Conservation (phyloP, 2,888 invertebrate species). For the Poecilobothrus nobilitatus region DNA sequence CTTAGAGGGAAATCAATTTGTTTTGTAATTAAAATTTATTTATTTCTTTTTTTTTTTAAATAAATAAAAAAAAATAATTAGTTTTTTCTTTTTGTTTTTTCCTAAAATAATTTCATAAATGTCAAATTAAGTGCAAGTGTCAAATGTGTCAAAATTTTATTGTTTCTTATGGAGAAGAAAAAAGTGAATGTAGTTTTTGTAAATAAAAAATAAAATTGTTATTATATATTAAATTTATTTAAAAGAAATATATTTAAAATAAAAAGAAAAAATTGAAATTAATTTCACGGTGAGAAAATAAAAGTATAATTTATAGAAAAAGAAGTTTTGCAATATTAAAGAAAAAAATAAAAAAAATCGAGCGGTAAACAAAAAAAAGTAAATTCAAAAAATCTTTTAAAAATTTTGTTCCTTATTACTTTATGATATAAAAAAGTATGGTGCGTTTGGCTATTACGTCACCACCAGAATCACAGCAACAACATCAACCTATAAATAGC, state of each 20-base stretch:
- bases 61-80: too few species aligned
- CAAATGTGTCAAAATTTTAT: background rate
- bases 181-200: background rate
- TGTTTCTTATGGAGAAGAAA: background rate
- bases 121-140: background rate
- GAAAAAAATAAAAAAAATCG: background rate
- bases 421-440: slow-evolving; percentile 31
- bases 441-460: slow-evolving; percentile 41
- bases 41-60: too few species aligned
- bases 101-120: background rate
- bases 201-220: background rate
- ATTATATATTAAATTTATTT: background rate
- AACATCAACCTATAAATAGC: slow-evolving; percentile 16
- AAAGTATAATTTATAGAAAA: background rate
- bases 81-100: too few species aligned
- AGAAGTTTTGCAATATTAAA: too few species aligned
- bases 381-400: slow-evolving; percentile 7
- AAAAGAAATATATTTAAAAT: background rate
- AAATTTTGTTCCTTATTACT: slow-evolving; percentile 11
- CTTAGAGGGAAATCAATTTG: background rate
- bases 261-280: background rate
- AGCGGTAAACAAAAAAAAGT: slow-evolving; percentile 3
- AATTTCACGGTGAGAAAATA: too few species aligned
- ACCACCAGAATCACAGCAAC: slow-evolving; percentile 30
- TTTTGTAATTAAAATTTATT: background rate